Conservation (phyloP, 1,140 invertebrate species). For the Dysdera silvatica region DNA sequence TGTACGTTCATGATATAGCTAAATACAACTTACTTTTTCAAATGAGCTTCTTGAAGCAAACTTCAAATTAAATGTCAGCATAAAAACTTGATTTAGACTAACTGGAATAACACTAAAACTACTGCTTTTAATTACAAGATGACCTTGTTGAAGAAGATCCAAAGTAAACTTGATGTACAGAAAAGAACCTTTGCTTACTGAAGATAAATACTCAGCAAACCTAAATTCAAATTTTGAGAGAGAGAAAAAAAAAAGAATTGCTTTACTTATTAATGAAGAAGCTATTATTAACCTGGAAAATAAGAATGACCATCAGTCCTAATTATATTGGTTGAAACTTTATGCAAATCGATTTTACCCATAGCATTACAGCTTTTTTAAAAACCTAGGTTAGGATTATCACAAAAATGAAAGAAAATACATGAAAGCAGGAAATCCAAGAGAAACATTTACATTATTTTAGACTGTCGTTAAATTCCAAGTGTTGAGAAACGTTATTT, state of each 20-base stretch:
- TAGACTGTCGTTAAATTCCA: too few relatives aligned
- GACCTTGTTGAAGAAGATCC: conserved; percentile 85
- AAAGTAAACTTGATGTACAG: conserved; percentile 82
- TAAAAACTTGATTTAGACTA: conserved; percentile 81
- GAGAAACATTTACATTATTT: too few relatives aligned
- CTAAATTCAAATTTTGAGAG: conserved; percentile 45
- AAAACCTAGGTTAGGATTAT: too few relatives aligned
- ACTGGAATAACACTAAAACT: conserved; percentile 84
- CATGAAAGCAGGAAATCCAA: too few relatives aligned
- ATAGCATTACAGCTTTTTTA: too few relatives aligned
- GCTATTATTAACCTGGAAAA: too few relatives aligned
- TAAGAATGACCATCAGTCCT: too few relatives aligned
- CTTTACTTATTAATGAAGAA: neutral
- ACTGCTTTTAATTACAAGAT: conserved; percentile 83
- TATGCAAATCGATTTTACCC: too few relatives aligned
- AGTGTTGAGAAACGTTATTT: too few relatives aligned
- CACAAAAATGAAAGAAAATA: too few relatives aligned
- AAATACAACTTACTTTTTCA: conserved; percentile 58
- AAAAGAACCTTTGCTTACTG: conserved; percentile 75
- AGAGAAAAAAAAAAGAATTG: neutral
- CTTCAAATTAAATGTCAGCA: conserved; percentile 80
- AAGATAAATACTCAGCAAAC: conserved; percentile 74
- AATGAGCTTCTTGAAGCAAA: conserved; percentile 83
- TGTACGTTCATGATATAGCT: neutral
- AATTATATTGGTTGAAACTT: too few relatives aligned